Base-by-base conservation (phyloP, 92 coral and sea anemone genomes). In the Porites cylindrica region DNA sequence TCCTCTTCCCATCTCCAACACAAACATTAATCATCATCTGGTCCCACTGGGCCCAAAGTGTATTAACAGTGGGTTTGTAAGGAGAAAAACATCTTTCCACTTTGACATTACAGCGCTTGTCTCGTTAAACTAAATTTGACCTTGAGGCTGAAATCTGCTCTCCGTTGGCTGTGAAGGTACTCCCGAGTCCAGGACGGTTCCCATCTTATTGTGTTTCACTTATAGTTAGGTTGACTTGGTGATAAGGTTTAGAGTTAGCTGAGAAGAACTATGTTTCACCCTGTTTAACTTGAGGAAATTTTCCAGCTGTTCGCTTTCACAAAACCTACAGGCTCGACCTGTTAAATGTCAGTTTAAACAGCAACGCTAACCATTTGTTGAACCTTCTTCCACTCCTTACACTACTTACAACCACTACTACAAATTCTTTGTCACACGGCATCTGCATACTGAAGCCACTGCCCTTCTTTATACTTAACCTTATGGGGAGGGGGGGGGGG, bases 381-480 rank as follows among this genome's bases (percentile, higher is more conserved):
- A 76, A 19, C 60, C 17, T 29, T 79, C 67, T 65, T 32, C 53
- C 89, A 76, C 75, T 79, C 75, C 29, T 78, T 73, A 38, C 89
- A 92, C 86, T 91, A 88, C 72, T 75, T 91, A 52, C 95, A 92
- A 19, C 88, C 85, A 20, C 89, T 93, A 5, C 81, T 86, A 77
- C 93, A 86, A 8, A 93, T 90, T 51, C 93, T 87, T 18, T 91
- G 90, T 9, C 93, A 89, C 87, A 89, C 21, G 24, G 94, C 86
- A 58, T 91, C 94, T 6, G 94, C 91, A 51, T 88, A 91, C 65
- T 23, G 59, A 38, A 91, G 91, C 43, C 29, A 4, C 51, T 75
- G 89, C 64, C 96, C 91, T n/a, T 78, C 84, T 1, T 91, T 86
- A 69, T 94, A 74, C 16, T 73, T 83, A 58, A 91, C 78, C 84